Base-by-base conservation (phyloP, 2,888 invertebrate species). In the Eupeodes latifasciatus region DNA sequence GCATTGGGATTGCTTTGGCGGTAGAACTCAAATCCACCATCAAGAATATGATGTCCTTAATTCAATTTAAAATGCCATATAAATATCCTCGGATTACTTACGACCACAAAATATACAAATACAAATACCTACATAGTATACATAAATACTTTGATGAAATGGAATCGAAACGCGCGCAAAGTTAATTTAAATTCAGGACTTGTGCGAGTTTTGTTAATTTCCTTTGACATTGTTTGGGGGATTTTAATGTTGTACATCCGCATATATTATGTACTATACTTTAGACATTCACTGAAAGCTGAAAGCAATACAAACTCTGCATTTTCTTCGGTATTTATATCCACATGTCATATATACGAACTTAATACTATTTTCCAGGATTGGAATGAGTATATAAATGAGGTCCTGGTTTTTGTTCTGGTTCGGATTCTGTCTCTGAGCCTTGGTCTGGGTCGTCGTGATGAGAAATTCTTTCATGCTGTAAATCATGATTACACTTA, bases 401-500 rank as follows among this genome's bases (percentile, higher is more conserved):
- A 47, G 47, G 49, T 66, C 66, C 64, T 64, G 64, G 44, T 61
- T 10, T 59, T 40, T 5, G 40, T 7, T 40, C 40, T 40, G 9
- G 40, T 7, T 40, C 40, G 6, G 40, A 40, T 7, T 40, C 9
- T 40, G 6, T 5, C 40, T 40, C 3, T 40, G 27, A 27, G 27
- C 27, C 27, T 27, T 7, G 40, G 40, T 40, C 40, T 40, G 40
- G 4, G 40, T 9, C 40, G 9, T 40, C 40, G 40, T 40, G 77
- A 88, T 88, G 88, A 90, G 86, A 90, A 90, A 90, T 90, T 90
- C 90, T 90, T 84, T 62, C 62, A 85, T 82, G 91, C 91, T 92
- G 92, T 92, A 92, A 92, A 92, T 92, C 92, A 92, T 92, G 92
- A 92, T 92, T 92, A 92, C 91, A 91, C 91, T 92, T 92, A 88